A percentile compares a stretch with the other conserved stretches of the same genome.
Conservation (phyloP, 2,113 vertebrate genomes). For the Falcunculus frontatus region DNA sequence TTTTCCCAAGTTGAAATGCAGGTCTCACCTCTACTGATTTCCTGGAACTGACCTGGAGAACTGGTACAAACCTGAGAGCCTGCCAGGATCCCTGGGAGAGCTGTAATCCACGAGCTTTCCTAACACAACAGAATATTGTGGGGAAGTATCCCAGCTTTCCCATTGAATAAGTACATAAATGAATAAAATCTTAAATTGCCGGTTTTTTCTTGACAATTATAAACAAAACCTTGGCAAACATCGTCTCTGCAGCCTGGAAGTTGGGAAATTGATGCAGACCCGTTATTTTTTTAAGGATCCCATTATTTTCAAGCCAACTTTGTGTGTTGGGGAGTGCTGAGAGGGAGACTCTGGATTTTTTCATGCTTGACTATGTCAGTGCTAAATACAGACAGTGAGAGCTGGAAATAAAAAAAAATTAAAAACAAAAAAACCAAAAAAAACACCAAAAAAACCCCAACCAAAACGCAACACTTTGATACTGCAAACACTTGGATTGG, state of each 20-base stretch:
- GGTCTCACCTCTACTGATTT: not conserved
- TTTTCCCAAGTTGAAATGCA: not conserved
- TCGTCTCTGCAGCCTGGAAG: not conserved
- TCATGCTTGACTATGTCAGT: not conserved
- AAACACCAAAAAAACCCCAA: too few species aligned
- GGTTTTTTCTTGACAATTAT: not conserved
- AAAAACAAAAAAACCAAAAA: too few species aligned
- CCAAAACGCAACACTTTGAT: not conserved
- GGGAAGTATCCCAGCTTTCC: not conserved
- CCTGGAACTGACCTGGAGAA: constrained; percentile 5
- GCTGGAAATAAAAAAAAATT: not conserved
- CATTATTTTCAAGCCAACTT: not conserved
- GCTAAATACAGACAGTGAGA: not conserved
- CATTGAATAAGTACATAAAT: not conserved
- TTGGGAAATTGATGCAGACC: not conserved
- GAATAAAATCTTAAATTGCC: not conserved
- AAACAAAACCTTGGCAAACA: not conserved
- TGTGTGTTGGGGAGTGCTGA: not conserved
- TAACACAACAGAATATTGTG: rapidly evolving
- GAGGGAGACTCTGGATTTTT: not conserved
- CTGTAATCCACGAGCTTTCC: not conserved
- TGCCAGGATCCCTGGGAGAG: not conserved
- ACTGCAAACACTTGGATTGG: not conserved
- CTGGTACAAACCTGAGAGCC: not conserved
- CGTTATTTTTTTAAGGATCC: not conserved